phyloP scores from a whole-genome alignment of 1,140 invertebrate species.

The Brachionus asplanchnoidis region DNA sequence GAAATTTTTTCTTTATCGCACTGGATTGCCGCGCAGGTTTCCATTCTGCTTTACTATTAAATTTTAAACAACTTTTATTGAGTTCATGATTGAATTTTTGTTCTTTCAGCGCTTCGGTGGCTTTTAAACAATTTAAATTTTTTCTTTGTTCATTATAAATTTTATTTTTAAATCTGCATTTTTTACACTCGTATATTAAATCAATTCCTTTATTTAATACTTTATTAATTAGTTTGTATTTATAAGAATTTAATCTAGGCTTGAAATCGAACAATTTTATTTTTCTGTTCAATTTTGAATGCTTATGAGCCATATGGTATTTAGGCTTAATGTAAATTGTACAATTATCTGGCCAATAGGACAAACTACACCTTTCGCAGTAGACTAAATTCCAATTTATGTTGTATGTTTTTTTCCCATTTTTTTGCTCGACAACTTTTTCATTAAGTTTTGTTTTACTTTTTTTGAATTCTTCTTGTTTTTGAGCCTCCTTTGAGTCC shows the following conservation, averaged over 20 bases:
- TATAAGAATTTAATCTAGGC: neutral
- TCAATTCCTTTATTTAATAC: constrained; percentile 30
- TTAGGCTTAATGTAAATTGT: neutral
- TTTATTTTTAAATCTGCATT: neutral
- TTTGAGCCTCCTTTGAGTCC: neutral
- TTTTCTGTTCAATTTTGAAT: constrained; percentile 1
- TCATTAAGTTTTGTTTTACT: constrained; percentile 10
- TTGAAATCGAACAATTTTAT: neutral
- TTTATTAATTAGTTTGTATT: constrained; percentile 6
- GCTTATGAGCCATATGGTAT: neutral
- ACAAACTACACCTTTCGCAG: neutral
- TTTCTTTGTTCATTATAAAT: neutral
- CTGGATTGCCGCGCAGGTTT: neutral
- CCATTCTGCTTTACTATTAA: neutral
- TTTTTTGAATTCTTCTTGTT: neutral
- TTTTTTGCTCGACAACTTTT: constrained; percentile 19
- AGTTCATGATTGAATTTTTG: neutral
- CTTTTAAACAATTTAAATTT: constrained; percentile 1
- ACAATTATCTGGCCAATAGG: constrained; percentile 35
- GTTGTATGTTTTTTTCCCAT: neutral
- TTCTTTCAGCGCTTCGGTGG: neutral
- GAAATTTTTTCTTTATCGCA: constrained; percentile 18
- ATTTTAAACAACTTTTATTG: neutral
- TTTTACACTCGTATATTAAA: constrained; percentile 22
- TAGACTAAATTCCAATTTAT: constrained; percentile 20